phyloP scores from a whole-genome alignment of 2,797 vertebrate genomes.

The Leucoraja ocellata region DNA sequence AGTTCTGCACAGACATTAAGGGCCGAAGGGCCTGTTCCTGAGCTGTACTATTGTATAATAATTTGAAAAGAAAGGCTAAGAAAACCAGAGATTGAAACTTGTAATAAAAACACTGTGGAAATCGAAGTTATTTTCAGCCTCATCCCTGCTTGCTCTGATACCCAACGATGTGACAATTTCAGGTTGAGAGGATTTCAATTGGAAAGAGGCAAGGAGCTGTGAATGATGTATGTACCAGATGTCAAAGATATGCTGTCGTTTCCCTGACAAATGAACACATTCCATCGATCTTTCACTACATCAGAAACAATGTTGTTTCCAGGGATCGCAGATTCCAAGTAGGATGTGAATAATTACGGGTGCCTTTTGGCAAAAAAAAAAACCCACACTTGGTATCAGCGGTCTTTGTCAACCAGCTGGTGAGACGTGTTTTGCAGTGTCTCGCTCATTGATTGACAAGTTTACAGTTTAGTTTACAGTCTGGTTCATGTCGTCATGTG shows the following conservation, averaged over 20 bases:
- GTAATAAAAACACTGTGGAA: not conserved
- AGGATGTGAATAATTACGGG: slow-evolving; percentile 11
- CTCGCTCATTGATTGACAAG: not conserved
- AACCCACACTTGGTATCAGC: not conserved
- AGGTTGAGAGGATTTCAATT: not conserved
- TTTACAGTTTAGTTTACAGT: not conserved
- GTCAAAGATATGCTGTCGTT: not conserved
- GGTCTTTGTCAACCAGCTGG: not conserved
- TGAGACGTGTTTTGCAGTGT: not conserved
- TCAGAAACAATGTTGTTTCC: not conserved
- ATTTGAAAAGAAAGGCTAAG: not conserved
- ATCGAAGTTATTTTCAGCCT: not conserved
- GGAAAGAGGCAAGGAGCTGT: not conserved
- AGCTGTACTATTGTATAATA: too few relatives aligned
- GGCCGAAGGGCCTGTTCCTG: too few relatives aligned
- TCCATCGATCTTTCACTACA: slow-evolving; percentile 8
- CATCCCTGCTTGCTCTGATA: not conserved
- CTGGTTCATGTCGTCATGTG: too few relatives aligned
- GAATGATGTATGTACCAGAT: slow-evolving; percentile 3
- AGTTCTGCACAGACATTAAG: not conserved
- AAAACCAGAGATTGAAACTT: not conserved
- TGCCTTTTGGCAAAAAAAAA: not conserved
- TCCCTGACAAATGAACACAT: not conserved
- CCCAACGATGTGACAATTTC: not conserved
- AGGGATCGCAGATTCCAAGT: not conserved